These are phyloP conservation scores for Fundulus diaphanus DNA, from an alignment of 2,797 vertebrate genomes.

Conservation along the genomic window DNA sequence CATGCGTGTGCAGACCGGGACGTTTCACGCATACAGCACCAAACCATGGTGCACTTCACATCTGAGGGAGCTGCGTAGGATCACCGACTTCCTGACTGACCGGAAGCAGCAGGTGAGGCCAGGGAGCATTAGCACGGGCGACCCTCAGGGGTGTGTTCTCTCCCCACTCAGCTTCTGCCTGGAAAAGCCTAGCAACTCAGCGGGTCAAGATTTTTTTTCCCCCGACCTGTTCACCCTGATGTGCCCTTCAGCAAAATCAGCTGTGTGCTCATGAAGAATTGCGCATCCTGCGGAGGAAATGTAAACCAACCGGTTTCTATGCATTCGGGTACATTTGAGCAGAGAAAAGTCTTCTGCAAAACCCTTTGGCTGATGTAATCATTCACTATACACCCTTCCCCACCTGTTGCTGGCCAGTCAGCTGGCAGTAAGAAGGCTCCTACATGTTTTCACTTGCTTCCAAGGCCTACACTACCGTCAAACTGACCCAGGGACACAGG, in stretches of 20 bases:
- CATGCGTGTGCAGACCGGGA: too few relatives aligned
- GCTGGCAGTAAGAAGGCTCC: not conserved
- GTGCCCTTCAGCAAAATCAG: not conserved
- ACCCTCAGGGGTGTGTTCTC: too few relatives aligned
- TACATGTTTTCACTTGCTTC: not conserved
- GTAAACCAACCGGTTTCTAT: not conserved
- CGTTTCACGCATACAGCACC: too few relatives aligned
- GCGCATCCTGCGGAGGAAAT: not conserved
- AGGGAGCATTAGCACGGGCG: too few relatives aligned
- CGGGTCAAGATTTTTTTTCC: not conserved
- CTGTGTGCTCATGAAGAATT: not conserved
- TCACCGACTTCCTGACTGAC: too few relatives aligned
- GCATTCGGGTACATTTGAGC: not conserved
- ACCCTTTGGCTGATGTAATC: too few relatives aligned
- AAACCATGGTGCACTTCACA: too few relatives aligned
- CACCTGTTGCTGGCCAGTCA: not conserved
- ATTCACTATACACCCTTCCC: too few relatives aligned
- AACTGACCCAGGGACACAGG: too few relatives aligned
- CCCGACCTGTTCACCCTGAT: not conserved
- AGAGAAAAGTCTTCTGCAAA: not conserved
- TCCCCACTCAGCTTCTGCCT: too few relatives aligned
- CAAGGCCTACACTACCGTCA: not conserved
- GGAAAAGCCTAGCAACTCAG: slow-evolving; percentile 3
- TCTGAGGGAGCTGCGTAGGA: too few relatives aligned
- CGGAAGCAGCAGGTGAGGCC: too few relatives aligned